These are phyloP conservation scores for Mesorhabditis belari DNA, from an alignment of 2,888 invertebrate species.

Conservation along the genomic window DNA sequence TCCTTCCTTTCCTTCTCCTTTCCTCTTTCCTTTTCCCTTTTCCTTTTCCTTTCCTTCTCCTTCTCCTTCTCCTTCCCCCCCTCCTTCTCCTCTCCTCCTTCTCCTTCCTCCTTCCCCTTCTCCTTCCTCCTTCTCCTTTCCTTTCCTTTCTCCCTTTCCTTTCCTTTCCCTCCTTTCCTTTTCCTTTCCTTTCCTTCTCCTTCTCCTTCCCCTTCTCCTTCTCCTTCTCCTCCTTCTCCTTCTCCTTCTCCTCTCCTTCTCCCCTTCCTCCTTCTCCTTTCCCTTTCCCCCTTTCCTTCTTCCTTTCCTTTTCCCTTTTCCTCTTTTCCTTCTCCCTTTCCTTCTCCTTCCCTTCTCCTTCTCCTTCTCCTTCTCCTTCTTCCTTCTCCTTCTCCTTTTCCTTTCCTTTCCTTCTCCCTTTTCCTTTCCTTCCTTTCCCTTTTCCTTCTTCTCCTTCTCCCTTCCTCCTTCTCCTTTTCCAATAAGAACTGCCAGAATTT, in stretches of 20 bases:
- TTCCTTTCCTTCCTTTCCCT: constrained; percentile 3
- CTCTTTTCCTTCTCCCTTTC: neutral
- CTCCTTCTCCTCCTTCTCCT: constrained; percentile 10
- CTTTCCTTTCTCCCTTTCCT: neutral
- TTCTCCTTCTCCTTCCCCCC: neutral
- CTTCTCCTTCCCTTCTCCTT: constrained; percentile 5
- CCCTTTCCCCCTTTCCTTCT: neutral
- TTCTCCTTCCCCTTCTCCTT: neutral
- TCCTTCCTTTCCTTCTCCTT: constrained; percentile 1
- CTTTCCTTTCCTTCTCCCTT: constrained; percentile 2
- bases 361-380: constrained; percentile 1
- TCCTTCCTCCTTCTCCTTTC: neutral
- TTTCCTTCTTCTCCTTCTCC: constrained; percentile 4
- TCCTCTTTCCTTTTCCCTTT: neutral
- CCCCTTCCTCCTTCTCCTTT: constrained; percentile 8
- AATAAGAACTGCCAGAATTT: no score
- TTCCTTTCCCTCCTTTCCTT: neutral
- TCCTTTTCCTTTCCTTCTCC: neutral
- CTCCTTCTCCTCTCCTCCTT: neutral
- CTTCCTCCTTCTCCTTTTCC: neutral
- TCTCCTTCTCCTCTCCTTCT: constrained; percentile 17
- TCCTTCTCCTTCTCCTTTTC: constrained; percentile 2
- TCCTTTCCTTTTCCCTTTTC: neutral
- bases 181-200: neutral
- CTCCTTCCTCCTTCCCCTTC: neutral